A percentile compares a stretch with the other conserved stretches of the same genome.
Evolutionary conservation across 2,797 vertebrate genomes (phyloP).

Genomic region (Pogoniulus pusillus): DNA sequence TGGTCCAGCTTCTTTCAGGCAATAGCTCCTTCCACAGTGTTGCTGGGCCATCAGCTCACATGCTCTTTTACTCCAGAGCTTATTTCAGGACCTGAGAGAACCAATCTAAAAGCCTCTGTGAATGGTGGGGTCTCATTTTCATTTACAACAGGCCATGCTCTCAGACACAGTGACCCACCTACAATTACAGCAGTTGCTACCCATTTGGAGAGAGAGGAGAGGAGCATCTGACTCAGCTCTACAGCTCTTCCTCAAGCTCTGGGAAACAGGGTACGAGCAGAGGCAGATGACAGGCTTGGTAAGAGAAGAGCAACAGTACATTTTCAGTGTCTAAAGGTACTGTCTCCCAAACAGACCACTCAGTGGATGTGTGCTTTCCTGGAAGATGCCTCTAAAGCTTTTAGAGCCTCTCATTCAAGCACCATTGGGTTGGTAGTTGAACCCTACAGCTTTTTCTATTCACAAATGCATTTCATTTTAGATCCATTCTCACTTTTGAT

Average conservation of each 20-base stretch:
- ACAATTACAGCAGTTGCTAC: neutral
- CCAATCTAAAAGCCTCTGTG: neutral
- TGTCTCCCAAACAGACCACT: neutral
- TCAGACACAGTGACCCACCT: neutral
- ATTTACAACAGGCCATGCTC: neutral
- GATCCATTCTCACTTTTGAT: neutral
- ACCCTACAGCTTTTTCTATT: neutral
- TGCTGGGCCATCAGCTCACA: neutral
- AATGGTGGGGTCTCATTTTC: slow-evolving; percentile 14
- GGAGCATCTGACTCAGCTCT: neutral
- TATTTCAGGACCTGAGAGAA: neutral
- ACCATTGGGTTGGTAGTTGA: neutral
- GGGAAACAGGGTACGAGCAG: neutral
- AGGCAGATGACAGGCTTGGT: neutral
- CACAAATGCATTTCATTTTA: neutral
- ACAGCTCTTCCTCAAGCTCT: neutral
- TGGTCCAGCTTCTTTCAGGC: neutral
- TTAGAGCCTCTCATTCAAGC: neutral
- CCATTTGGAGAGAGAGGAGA: neutral
- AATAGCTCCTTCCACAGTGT: neutral
- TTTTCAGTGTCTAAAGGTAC: neutral
- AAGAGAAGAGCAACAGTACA: neutral
- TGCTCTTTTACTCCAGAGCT: neutral
- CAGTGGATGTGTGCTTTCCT: neutral
- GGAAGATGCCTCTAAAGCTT: neutral